Base-by-base conservation (phyloP, 2,113 vertebrate species). In the Gadus macrocephalus region DNA sequence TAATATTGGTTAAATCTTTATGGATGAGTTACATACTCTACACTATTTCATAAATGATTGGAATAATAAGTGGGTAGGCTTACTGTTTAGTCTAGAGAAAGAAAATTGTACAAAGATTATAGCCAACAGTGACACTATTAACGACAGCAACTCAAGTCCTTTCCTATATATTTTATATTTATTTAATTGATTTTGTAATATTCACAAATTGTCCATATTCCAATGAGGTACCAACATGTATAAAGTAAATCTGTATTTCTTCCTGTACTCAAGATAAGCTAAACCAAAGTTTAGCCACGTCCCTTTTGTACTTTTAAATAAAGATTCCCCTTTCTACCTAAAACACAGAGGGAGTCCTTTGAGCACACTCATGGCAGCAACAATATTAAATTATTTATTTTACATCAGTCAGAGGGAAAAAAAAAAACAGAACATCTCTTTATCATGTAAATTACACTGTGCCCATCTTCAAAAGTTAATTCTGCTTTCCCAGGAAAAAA, bases 291-390 rank as follows among this genome's bases (percentile, higher is more conserved):
- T 84, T 91, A 89, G 91, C 93, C 86, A 89, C 93, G 91, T 91
- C 84, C 87, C 90, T 95, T 92, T 96, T 94, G 87, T 95, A 96
- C 93, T 93, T 94, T 92, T 85, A 93, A 95, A 96, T 96, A 95
- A 96, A 96, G 90, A 89, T 83, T 92, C 31, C 31, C 4, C 4
- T 82, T 91, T 90, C 91, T 49, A 93, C 76, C 75, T 70, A 56
- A 63, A 70, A 68, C 9, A 73, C 7, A 27, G 14, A 25, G 25
- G 25, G 25, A 38, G 5, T 73, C 71, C 38, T 64, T 55, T 63
- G 20, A 20, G 35, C 15, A 72, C 6, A 8, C 3, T 58, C 63
- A 65, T 16, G 71, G 20, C 63, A 60, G 62, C 31, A 80, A 75
- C 55, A 42, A 53, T 61, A 15, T 49, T 6, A 14, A 68, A 58